phyloP scores from a whole-genome alignment of 2,888 invertebrate genomes.

The Macrophya alboannulata region DNA sequence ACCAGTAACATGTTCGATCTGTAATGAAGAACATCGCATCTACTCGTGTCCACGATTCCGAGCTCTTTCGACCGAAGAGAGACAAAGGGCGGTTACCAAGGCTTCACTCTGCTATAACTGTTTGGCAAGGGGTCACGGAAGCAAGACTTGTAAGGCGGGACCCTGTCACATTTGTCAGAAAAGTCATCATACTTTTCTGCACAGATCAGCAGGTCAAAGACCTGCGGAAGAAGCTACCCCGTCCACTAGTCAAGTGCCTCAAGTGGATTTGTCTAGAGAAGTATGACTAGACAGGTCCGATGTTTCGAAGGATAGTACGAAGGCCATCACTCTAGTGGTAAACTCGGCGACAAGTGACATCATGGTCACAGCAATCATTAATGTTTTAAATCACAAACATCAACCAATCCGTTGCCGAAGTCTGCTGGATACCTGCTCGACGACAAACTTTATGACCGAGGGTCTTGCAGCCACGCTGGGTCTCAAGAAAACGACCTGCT shows the following conservation, averaged over 20 bases:
- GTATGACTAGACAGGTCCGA: neutral
- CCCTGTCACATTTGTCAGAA: conserved; percentile 26
- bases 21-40: conserved; percentile 15
- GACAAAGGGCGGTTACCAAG: neutral
- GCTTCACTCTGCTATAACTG: conserved; percentile 52
- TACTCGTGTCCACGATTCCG: neutral
- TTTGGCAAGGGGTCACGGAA: conserved; percentile 26
- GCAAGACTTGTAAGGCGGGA: neutral
- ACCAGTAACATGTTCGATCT: conserved; percentile 15
- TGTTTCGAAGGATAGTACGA: neutral
- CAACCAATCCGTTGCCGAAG: conserved; percentile 9
- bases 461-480: neutral
- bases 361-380: conserved; percentile 26
- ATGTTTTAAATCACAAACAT: neutral
- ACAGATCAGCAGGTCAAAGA: neutral
- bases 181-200: conserved; percentile 47
- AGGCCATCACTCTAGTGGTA: neutral
- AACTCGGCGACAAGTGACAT: conserved; percentile 28
- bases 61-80: neutral
- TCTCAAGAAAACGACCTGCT: neutral
- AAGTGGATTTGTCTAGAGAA: neutral
- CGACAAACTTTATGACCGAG: conserved; percentile 25
- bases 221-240: neutral
- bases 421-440: conserved; percentile 18
- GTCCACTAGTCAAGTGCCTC: neutral